phyloP scores from a whole-genome alignment of 2,113 vertebrate genomes.

The Gadus macrocephalus region DNA sequence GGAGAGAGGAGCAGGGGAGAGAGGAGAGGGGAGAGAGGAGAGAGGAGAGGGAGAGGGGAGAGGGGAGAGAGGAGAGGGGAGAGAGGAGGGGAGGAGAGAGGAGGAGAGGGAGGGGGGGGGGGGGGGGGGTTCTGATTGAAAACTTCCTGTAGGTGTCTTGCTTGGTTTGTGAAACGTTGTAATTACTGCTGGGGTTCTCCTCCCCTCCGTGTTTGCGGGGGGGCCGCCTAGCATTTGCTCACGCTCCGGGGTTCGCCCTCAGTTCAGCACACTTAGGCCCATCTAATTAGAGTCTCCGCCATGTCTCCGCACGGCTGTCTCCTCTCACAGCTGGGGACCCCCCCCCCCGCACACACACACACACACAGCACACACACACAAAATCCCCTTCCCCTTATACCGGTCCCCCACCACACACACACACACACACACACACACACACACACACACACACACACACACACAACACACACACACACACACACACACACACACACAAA shows the following conservation, averaged over 20 bases:
- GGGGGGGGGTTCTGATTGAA: constrained; percentile 63
- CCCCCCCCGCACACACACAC: constrained; percentile 59
- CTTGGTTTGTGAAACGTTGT: constrained; percentile 75
- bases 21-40: neutral
- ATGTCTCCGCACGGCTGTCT: constrained; percentile 64
- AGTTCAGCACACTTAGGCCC: constrained; percentile 70
- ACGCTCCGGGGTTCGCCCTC: constrained; percentile 69
- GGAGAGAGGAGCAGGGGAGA: too few relatives aligned
- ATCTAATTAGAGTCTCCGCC: constrained; percentile 74
- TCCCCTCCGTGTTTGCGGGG: constrained; percentile 30
- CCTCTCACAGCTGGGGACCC: constrained; percentile 67
- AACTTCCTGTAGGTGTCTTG: constrained; percentile 73
- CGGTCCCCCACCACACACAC: constrained; percentile 18
- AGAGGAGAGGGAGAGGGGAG: constrained; percentile 24
- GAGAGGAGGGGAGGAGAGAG: too few relatives aligned
- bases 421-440: constrained; percentile 37
- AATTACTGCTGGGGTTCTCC: constrained; percentile 74
- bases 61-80: too few relatives aligned
- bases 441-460: constrained; percentile 32
- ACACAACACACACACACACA: constrained; percentile 41
- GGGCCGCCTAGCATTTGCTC: constrained; percentile 61
- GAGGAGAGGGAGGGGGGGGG: too few relatives aligned
- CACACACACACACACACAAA: constrained; percentile 29
- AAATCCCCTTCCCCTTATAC: constrained; percentile 17
- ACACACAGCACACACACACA: constrained; percentile 45